These are phyloP conservation scores for Drosophila algonquin DNA, from an alignment of 2,888 invertebrate genomes.

Conservation along the genomic window DNA sequence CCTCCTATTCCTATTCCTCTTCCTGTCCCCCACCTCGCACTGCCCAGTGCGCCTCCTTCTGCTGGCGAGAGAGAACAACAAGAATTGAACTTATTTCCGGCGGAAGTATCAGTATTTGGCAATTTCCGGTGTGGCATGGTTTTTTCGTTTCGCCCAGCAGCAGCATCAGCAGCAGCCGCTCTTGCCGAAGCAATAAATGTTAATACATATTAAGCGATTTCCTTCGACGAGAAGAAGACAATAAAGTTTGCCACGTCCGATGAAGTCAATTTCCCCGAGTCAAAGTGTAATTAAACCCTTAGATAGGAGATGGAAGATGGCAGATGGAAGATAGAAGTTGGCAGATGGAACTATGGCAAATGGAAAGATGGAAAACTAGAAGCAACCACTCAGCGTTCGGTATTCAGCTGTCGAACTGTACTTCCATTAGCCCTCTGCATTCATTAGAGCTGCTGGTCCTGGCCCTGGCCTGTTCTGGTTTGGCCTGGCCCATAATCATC, in stretches of 20 bases:
- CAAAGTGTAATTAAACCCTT: slow-evolving; percentile 41
- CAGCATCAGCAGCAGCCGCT: slow-evolving; percentile 33
- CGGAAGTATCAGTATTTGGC: slow-evolving; percentile 77
- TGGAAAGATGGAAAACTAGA: slow-evolving; percentile 6
- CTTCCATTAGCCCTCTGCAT: slow-evolving; percentile 38
- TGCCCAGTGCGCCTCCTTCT: background rate
- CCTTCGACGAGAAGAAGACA: slow-evolving; percentile 37
- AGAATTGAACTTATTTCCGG: slow-evolving; percentile 78
- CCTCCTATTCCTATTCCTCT: background rate
- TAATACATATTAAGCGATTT: slow-evolving; percentile 74
- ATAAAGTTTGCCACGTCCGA: slow-evolving; percentile 9
- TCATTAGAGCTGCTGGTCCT: slow-evolving; percentile 38
- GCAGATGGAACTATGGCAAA: too few species aligned
- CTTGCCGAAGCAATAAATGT: slow-evolving; percentile 70
- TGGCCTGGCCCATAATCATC: slow-evolving; percentile 49
- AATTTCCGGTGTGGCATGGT: slow-evolving; percentile 69
- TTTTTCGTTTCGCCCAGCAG: slow-evolving; percentile 17
- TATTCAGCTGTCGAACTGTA: background rate
- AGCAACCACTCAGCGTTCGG: slow-evolving; percentile 26
- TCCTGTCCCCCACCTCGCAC: background rate
- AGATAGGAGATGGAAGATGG: slow-evolving; percentile 9
- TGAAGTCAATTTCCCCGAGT: slow-evolving; percentile 59
- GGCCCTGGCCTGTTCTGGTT: background rate
- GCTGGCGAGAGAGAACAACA: slow-evolving; percentile 36
- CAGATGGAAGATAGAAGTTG: slow-evolving; percentile 8